phyloP scores from a whole-genome alignment of 92 coral and sea anemone species.

The Epizoanthus illoricatus region DNA sequence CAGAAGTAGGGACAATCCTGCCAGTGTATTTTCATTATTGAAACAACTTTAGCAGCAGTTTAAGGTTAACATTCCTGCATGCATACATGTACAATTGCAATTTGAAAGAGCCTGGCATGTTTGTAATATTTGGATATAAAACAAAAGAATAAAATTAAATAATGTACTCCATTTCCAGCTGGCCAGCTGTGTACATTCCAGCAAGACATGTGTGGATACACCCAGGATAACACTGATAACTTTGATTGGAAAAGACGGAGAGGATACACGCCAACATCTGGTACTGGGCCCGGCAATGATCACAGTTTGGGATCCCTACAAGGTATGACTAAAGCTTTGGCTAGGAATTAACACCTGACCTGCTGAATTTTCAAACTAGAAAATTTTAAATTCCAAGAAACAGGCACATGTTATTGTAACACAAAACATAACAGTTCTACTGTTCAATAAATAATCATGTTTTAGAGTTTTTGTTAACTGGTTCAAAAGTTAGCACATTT shows the following conservation, averaged over 20 bases:
- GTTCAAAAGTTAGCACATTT: neutral
- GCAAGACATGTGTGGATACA: slow-evolving; percentile 61
- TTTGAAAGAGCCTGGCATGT: no score
- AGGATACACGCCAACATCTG: slow-evolving; percentile 65
- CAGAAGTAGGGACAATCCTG: no score
- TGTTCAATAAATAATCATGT: no score
- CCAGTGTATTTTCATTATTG: no score
- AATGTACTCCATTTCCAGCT: slow-evolving; percentile 14
- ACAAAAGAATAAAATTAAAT: neutral
- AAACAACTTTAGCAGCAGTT: no score
- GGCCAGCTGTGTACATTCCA: slow-evolving; percentile 68
- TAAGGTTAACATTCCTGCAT: no score
- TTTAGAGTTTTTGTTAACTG: neutral
- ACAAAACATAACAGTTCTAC: no score
- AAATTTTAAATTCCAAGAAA: no score
- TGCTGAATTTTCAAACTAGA: no score
- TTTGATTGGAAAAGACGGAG: slow-evolving; percentile 72
- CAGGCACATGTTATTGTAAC: no score
- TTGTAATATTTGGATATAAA: no score
- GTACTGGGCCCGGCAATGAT: slow-evolving; percentile 79
- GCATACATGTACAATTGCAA: neutral
- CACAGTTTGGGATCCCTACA: slow-evolving; percentile 71
- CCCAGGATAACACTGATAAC: slow-evolving; percentile 47
- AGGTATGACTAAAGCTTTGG: slow-evolving; percentile 45
- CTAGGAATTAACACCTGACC: no score